Base-by-base conservation (phyloP, 2,888 invertebrate genomes). In the Bugulina stolonifera region DNA sequence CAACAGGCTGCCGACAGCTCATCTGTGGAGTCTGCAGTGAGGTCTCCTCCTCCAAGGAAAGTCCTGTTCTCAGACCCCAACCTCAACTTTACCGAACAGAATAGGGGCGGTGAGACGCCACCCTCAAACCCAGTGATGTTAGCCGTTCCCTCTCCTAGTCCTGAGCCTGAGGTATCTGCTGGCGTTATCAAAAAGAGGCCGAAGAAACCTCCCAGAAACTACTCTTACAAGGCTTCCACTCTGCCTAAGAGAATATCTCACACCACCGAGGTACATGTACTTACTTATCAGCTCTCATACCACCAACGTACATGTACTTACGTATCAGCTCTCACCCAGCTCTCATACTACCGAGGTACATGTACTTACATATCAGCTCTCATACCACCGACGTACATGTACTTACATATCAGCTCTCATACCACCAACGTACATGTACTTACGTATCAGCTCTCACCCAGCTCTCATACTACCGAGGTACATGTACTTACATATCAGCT, bases 211-310 rank as follows among this genome's bases (percentile, higher is more conserved):
- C 70, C 70, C 25, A 22, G 70, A 5, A 70, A 43, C 25, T 70
- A 70, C 29, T 70, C 70, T 18, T 70, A 70, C 52, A 70, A 52
- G 52, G 70, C 70, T n/a, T n/a, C 70, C 27, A 54, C 70, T 52
- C 52, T 54, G 29, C 70, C 70, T 2, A 70, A 70, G 70, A n/a
- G 70, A 18, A 70, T 70, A 23, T 70, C 70, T 23, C 70, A 54
- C 32, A 70, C 70, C 2, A 70, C 70, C 5, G 70, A 70, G 70
- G 64, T 57, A 57, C 5, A 25, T 10, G 52, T n/a, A n/a, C n/a
- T n/a, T n/a, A n/a, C n/a, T n/a, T n/a, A n/a, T n/a, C n/a, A n/a
- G n/a, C n/a, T n/a, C n/a, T n/a, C n/a, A n/a, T n/a, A n/a, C n/a
- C n/a, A n/a, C n/a, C n/a, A n/a, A n/a, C n/a, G n/a, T n/a, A n/a